A percentile compares a stretch with the other conserved stretches of the same genome.
Conservation (phyloP, 1,140 invertebrate genomes). For the Heliothis virescens region DNA sequence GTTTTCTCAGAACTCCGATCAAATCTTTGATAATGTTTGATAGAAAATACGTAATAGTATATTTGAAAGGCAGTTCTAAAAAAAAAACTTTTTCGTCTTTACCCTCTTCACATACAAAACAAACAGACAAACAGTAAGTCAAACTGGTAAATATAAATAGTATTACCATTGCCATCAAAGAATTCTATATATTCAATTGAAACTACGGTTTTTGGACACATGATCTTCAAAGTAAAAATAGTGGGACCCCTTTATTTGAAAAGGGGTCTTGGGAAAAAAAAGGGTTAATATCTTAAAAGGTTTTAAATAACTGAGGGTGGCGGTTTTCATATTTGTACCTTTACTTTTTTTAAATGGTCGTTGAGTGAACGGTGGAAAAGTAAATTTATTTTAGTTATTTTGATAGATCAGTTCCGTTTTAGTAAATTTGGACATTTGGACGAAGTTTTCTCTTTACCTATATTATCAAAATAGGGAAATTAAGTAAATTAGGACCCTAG, state of each 20-base stretch:
- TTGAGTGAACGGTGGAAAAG: neutral
- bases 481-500: too few relatives aligned
- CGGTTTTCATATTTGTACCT: constrained; percentile 20
- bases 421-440: too few relatives aligned
- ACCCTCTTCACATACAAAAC: neutral
- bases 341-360: constrained; percentile 1
- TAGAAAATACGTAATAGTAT: too few relatives aligned
- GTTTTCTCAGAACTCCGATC: too few relatives aligned
- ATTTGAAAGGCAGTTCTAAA: too few relatives aligned
- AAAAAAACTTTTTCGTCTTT: too few relatives aligned
- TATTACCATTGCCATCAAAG: neutral
- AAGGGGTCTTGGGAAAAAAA: constrained; percentile 37
- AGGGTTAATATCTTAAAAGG: constrained; percentile 43
- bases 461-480: too few relatives aligned
- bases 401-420: too few relatives aligned
- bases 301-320: constrained; percentile 28
- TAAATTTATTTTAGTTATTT: neutral
- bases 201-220: neutral
- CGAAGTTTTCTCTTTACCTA: too few relatives aligned
- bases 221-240: constrained; percentile 22
- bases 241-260: constrained; percentile 24
- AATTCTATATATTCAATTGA: constrained; percentile 13
- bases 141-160: neutral
- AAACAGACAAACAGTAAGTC: neutral
- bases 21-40: too few relatives aligned